Conservation (phyloP, 2,888 invertebrate genomes). For the Sphecodes monilicornis region DNA sequence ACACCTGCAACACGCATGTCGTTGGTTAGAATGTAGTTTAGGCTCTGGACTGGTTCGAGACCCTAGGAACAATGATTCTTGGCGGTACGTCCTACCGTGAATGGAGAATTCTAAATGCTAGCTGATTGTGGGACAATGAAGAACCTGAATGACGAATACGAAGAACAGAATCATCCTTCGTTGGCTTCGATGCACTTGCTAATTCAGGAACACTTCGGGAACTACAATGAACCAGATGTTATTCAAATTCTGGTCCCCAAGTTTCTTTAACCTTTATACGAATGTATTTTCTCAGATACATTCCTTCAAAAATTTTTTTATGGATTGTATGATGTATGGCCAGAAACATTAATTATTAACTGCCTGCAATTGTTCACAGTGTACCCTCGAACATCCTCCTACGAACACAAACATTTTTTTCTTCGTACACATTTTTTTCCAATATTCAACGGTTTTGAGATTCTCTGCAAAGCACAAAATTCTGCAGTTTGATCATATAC, state of each 20-base stretch:
- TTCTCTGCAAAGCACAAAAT: no score
- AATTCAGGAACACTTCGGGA: conserved; percentile 39
- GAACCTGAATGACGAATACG: conserved; percentile 16
- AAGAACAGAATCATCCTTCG: conserved; percentile 24
- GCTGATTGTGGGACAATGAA: conserved; percentile 77
- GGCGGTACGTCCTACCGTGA: conserved; percentile 19
- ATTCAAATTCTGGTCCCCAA: conserved; percentile 28
- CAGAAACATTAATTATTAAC: no score
- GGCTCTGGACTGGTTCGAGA: neutral
- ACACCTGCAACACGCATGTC: conserved; percentile 74
- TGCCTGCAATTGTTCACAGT: no score
- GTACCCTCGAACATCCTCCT: no score
- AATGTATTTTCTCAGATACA: neutral
- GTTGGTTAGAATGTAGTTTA: neutral
- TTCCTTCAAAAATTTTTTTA: neutral
- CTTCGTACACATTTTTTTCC: no score
- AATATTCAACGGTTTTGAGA: no score
- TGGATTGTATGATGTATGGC: no score
- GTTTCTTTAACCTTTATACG: neutral
- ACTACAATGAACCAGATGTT: conserved; percentile 52
- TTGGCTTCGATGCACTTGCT: conserved; percentile 51
- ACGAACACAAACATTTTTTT: no score
- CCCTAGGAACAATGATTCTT: conserved; percentile 46
- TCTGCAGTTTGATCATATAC: no score
- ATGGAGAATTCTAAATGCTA: conserved; percentile 54